Conservation (phyloP, 1,140 invertebrate genomes). For the Microplitis mediator region DNA sequence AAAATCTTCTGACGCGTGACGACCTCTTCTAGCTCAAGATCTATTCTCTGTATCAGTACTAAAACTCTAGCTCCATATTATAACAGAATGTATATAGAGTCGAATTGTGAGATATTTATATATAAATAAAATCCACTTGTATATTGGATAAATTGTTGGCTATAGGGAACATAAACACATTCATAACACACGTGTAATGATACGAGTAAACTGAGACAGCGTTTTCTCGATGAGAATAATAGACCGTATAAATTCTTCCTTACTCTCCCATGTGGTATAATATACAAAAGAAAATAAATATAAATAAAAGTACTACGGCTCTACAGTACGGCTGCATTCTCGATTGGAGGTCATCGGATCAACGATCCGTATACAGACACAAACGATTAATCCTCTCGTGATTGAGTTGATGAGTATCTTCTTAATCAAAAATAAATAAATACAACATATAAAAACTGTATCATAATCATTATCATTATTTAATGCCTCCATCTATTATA, state of each 20-base stretch:
- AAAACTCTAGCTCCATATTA: neutral
- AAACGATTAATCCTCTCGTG: slow-evolving; percentile 8
- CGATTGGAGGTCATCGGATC: slow-evolving; percentile 7
- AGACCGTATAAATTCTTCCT: neutral
- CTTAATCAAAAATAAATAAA: neutral
- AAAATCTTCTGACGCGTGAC: neutral
- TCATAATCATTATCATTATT: too few relatives aligned
- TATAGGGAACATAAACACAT: neutral
- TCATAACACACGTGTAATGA: neutral
- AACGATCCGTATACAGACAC: slow-evolving; percentile 6
- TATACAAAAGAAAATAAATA: neutral
- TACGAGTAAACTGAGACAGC: slow-evolving; percentile 1
- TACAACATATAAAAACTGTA: too few relatives aligned
- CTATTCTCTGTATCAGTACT: neutral
- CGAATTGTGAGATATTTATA: neutral
- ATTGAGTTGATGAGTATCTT: slow-evolving; percentile 4
- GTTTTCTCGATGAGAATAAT: slow-evolving; percentile 2
- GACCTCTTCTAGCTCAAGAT: neutral
- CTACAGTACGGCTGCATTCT: neutral
- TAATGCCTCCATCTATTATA: too few relatives aligned
- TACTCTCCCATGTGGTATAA: slow-evolving; percentile 7
- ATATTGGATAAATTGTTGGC: too few relatives aligned
- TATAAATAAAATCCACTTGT: too few relatives aligned
- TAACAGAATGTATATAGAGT: neutral
- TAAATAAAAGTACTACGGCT: neutral